phyloP scores from a whole-genome alignment of 64 coral and sea anemone genomes.

The Orbicella faveolata region DNA sequence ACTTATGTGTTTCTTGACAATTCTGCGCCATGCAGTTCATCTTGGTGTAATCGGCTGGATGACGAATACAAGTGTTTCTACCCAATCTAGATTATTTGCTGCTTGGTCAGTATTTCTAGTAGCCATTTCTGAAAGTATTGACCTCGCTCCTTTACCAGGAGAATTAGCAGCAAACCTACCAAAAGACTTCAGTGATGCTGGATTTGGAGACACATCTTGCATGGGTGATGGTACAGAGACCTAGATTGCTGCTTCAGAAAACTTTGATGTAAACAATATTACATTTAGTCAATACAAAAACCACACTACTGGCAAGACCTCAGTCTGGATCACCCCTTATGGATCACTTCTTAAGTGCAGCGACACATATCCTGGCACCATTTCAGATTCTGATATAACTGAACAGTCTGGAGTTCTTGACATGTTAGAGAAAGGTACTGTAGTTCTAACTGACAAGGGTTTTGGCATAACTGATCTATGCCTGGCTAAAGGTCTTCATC shows the following conservation, averaged over 20 bases:
- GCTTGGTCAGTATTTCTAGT: constrained; percentile 4
- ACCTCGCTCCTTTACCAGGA: constrained; percentile 17
- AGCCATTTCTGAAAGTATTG: constrained; percentile 9
- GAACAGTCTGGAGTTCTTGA: constrained; percentile 35
- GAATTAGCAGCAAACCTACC: constrained; percentile 13
- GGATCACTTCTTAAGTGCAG: constrained; percentile 9
- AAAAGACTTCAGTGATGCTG: constrained; percentile 21
- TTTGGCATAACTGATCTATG: constrained; percentile 31
- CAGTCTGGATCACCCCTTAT: constrained; percentile 36
- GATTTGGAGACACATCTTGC: not conserved
- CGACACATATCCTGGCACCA: constrained; percentile 49
- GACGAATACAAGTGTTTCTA: constrained; percentile 19
- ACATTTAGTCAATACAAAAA: constrained; percentile 35
- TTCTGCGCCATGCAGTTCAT: not conserved
- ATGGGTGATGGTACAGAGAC: not conserved
- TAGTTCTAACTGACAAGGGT: constrained; percentile 62
- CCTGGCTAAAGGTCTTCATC: constrained; percentile 22
- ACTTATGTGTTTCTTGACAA: constrained; percentile 36
- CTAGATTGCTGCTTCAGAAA: constrained; percentile 21
- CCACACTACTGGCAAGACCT: constrained; percentile 46
- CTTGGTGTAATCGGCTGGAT: constrained; percentile 37
- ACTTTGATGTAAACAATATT: constrained; percentile 36
- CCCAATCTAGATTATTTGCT: constrained; percentile 12
- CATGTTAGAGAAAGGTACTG: not conserved
- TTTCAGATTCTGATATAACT: constrained; percentile 34